Evolutionary conservation across 1,140 invertebrate genomes (phyloP).

Genomic region (Mamestra configurata): DNA sequence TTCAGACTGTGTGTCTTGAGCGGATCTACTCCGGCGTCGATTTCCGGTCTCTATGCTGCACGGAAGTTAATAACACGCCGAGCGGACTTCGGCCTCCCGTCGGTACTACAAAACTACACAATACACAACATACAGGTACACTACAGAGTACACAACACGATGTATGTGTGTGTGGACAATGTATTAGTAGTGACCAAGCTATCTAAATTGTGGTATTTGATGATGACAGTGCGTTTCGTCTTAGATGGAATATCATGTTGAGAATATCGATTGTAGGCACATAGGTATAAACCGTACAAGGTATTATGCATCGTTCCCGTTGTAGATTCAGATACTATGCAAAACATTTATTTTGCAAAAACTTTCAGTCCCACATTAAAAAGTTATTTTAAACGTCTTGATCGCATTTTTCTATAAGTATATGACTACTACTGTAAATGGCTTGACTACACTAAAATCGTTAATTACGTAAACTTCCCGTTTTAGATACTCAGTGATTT

Average conservation of each 20-base stretch:
- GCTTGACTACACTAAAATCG: too few species aligned
- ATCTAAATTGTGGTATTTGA: slow-evolving; percentile 30
- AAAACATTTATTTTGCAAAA: too few species aligned
- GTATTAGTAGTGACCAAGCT: slow-evolving; percentile 30
- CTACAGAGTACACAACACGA: neutral
- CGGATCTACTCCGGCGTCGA: slow-evolving; percentile 63
- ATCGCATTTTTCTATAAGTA: too few species aligned
- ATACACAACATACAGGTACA: neutral
- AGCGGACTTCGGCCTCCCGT: slow-evolving; percentile 47
- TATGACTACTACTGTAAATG: neutral
- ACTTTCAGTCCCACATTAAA: too few species aligned
- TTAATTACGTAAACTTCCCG: too few species aligned
- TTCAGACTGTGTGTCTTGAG: slow-evolving; percentile 31
- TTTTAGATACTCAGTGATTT: neutral
- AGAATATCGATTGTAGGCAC: neutral
- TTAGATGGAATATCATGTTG: neutral
- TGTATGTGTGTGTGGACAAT: neutral
- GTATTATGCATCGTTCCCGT: too few species aligned
- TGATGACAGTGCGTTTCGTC: neutral
- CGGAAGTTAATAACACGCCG: slow-evolving; percentile 76
- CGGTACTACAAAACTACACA: slow-evolving; percentile 1
- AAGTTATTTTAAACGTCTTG: too few species aligned
- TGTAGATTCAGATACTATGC: too few species aligned
- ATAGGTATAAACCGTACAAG: neutral
- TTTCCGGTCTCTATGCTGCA: slow-evolving; percentile 68